Evolutionary conservation across 2,113 vertebrate species (phyloP), one percentile per base, ranked within the genome.

Genomic region (Entomyzon cyanotis): DNA sequence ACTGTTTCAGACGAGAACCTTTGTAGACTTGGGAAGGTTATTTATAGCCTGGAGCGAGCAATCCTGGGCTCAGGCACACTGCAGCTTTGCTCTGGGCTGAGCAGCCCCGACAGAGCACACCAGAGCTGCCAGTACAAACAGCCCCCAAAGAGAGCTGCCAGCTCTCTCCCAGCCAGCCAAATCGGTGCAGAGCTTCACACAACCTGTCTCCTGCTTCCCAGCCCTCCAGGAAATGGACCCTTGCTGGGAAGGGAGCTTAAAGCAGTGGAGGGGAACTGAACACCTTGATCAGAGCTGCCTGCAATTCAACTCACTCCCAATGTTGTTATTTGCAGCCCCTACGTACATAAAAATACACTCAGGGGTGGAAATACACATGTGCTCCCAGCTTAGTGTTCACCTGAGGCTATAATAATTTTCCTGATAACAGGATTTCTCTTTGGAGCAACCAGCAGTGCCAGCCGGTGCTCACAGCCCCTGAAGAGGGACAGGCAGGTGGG

Each of bases 1-100:
- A 75, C 77, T 71, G 65, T 84, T 93, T 92, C 87, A 94, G 77
- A 63, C 0, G 3, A 90, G 83, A 94, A 82, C 84, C 94, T 96
- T 68, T 33, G 87, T 76, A 92, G 95, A n/a, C 81, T 79, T 3
- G 41, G 73, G 69, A 89, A 95, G 95, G 94, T 94, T 97, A 97
- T 95, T 96, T 95, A 91, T 96, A 96, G 93, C 94, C 91, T 25
- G 11, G 6, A 92, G 93, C 69, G 5, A 95, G 91, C 84, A 75
- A 73, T 89, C 62, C 84, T 0, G 2, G 88, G 88, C 90, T 76
- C 60, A 79, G 65, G 76, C 88, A 85, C 80, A 11, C 69, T 68
- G 89, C 87, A 95, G 87, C 93, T 93, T 52, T 18, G 89, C 95
- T 95, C 93, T 2, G 31, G 56, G 80, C 71, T 88, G 52, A 91